Base-by-base conservation (phyloP, 2,113 vertebrate species). In the Psammodynastes pulverulentus region DNA sequence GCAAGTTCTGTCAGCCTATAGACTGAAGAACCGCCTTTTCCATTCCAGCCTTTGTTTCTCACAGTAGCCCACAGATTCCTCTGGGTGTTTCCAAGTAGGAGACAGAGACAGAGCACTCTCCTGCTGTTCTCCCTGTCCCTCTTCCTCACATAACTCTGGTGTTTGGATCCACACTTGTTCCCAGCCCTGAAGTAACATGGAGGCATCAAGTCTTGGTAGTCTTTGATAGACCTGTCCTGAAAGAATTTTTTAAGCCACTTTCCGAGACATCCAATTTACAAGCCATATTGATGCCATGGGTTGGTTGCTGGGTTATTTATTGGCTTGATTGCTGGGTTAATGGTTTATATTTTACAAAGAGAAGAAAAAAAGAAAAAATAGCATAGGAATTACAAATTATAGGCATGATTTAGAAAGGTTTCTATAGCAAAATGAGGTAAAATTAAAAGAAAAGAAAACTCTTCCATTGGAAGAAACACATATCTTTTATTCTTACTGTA, bases 1-100 rank as follows among this genome's bases (percentile, higher is more conserved):
- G 98, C 95, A 92, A 93, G 91, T 79, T 39, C 10, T 26, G 10
- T 3, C 43, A 45, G 67, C 51, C 34, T 79, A 79, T 79, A 39
- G 29, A 62, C 10, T 79, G n/a, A 72, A 34, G n/a, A 72, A 79
- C 2, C 19, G 13, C 13, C n/a, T 72, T 79, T 79, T 15, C 39
- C n/a, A 39, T 79, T 39, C 34, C 6, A 19, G n/a, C 15, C n/a
- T 79, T 79, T 79, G 17, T 79, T 79, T 39, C 5, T 79, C n/a
- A 39, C n/a, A 34, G 62, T 34, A n/a, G 29, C 5, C 13, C 62
- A 72, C 13, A 39, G n/a, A 79, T 79, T 34, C 17, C 15, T 34
- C 5, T 39, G 67, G 67, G 5, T 17, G n/a, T 19, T 39, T 72
- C 67, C 67, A 72, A 19, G 67, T 39, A 79, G 67, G 67, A 39